Conservation (phyloP, 2,888 invertebrate genomes). For the Osedax fenrisi region DNA sequence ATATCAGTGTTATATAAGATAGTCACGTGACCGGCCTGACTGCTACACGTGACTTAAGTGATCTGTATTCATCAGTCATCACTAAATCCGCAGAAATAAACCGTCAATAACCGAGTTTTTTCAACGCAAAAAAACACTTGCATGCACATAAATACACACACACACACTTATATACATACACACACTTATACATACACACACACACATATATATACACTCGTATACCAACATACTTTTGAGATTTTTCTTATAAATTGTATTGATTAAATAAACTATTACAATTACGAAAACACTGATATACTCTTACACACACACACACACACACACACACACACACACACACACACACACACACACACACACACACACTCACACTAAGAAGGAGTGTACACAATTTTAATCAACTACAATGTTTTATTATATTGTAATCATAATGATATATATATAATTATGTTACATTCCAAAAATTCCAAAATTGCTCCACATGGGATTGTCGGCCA, state of each 20-base stretch:
- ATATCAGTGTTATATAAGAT: too few species aligned
- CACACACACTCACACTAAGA: background rate
- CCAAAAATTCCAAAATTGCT: too few species aligned
- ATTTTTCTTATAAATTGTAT: constrained; percentile 2
- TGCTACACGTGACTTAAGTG: too few species aligned
- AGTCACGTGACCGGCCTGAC: too few species aligned
- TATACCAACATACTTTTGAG: constrained; percentile 12
- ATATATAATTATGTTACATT: too few species aligned
- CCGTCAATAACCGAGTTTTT: background rate
- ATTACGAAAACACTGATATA: constrained; percentile 15
- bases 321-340: constrained; percentile 13
- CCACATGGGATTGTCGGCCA: too few species aligned
- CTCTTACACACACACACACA: constrained; percentile 17
- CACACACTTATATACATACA: constrained; percentile 6
- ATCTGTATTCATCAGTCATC: too few species aligned
- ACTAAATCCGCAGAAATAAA: background rate
- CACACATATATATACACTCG: constrained; percentile 22
- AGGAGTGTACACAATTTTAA: background rate
- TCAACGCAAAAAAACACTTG: background rate
- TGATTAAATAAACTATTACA: constrained; percentile 11
- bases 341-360: constrained; percentile 3
- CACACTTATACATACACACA: too few species aligned
- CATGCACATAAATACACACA: background rate
- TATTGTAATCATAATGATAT: too few species aligned
- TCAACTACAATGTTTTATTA: too few species aligned